A percentile compares a stretch with the other conserved stretches of the same genome.
phyloP scores from a whole-genome alignment of 2,797 vertebrate species.

The Rhinophrynus dorsalis region DNA sequence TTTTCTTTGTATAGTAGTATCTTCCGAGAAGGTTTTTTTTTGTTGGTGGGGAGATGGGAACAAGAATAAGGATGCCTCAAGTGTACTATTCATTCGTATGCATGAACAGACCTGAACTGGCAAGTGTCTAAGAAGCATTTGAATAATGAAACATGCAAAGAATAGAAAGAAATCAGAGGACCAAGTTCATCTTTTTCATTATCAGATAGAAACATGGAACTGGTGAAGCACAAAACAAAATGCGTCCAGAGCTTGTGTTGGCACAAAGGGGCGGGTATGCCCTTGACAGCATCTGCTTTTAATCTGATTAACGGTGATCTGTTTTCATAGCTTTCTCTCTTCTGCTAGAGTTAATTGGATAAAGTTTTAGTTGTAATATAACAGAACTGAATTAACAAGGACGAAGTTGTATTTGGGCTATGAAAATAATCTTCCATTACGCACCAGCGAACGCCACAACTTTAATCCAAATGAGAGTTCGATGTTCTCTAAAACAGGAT shows the following conservation, averaged over 20 bases:
- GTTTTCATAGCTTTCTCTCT: constrained; percentile 23
- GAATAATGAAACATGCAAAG: neutral
- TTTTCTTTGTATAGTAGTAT: no score
- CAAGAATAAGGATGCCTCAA: no score
- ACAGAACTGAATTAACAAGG: constrained; percentile 35
- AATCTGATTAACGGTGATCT: constrained; percentile 40
- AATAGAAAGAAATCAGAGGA: neutral
- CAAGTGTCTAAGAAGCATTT: no score
- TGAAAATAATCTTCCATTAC: constrained; percentile 26
- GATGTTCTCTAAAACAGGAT: neutral
- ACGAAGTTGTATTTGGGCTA: constrained; percentile 9
- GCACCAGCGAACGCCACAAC: neutral
- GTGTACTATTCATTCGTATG: no score
- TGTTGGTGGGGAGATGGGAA: no score
- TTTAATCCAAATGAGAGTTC: neutral
- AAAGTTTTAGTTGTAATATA: constrained; percentile 33
- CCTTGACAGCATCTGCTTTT: constrained; percentile 27
- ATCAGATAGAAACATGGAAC: constrained; percentile 6
- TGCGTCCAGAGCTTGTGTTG: constrained; percentile 15
- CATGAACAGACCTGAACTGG: no score
- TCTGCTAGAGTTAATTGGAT: constrained; percentile 29
- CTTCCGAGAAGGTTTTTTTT: no score
- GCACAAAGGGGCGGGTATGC: constrained; percentile 24
- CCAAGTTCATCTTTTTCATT: neutral
- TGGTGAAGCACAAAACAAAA: constrained; percentile 11